These are phyloP conservation scores for Saccostrea glomerata DNA, from an alignment of 1,140 invertebrate genomes.

Conservation along the genomic window DNA sequence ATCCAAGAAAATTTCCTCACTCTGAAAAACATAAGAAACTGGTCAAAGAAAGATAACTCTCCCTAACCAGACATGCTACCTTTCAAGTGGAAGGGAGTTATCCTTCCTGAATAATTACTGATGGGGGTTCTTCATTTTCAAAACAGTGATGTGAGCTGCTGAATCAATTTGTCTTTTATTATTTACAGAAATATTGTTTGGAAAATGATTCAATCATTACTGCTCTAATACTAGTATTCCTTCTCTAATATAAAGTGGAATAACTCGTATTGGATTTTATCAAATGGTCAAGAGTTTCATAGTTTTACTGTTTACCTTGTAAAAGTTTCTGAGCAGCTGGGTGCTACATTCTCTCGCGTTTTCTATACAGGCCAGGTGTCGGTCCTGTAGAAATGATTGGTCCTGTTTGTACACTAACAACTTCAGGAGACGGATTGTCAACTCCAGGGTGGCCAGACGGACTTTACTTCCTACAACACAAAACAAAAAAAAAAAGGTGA, in stretches of 20 bases:
- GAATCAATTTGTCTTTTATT: too few relatives aligned
- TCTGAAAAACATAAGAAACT: constrained; percentile 80
- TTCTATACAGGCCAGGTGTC: constrained; percentile 86
- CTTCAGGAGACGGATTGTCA: constrained; percentile 89
- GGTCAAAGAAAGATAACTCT: constrained; percentile 20
- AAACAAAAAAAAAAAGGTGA: background rate
- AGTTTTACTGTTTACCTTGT: constrained; percentile 84
- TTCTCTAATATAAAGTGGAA: too few relatives aligned
- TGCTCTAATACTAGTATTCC: too few relatives aligned
- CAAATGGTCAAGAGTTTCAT: too few relatives aligned
- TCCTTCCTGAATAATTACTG: background rate
- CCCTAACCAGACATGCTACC: background rate
- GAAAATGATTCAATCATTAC: too few relatives aligned
- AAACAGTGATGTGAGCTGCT: too few relatives aligned
- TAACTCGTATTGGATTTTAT: too few relatives aligned
- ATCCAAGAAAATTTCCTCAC: constrained; percentile 98
- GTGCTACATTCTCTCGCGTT: constrained; percentile 92
- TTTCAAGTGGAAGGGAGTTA: background rate
- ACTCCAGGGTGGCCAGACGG: constrained; percentile 93
- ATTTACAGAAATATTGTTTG: too few relatives aligned
- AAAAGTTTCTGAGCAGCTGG: constrained; percentile 92
- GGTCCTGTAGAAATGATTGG: constrained; percentile 82
- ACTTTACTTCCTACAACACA: constrained; percentile 84
- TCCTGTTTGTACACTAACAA: constrained; percentile 80
- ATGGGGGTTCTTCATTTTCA: too few relatives aligned